Evolutionary conservation across 2,888 invertebrate genomes (phyloP), one percentile per base, ranked within the genome.

Genomic region (Cephus pygmeus): DNA sequence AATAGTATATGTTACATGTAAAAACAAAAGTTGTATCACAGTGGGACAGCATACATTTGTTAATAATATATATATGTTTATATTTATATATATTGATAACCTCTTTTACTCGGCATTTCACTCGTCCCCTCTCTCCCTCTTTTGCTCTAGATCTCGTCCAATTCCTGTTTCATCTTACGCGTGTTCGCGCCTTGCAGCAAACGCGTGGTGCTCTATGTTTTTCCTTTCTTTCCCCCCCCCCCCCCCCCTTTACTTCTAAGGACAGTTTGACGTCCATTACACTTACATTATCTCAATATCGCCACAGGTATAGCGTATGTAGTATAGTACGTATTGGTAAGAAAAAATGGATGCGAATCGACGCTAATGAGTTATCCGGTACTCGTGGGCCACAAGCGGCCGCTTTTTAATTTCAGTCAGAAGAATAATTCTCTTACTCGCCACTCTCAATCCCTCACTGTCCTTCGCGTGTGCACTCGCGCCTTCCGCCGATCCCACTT

Each of bases 11-110:
- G 90, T 87, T 90, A 89, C 90, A 90, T 90, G 90, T 90, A 90
- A 89, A 90, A 91, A 89, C 87, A 89, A 89, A 90, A 90, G 86
- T 90, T 89, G 86, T 91, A 91, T 91, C 91, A 91, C 91, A 91
- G 91, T 91, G 89, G 90, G 90, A 90, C 89, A 91, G 90, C 90
- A 88, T 90, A 90, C 88, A 88, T 89, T 90, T 89, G 84, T 89
- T 86, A 88, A 88, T 88, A 86, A 86, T 88, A 87, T 88, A 40
- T 40, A 40, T 15, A 40, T 12, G 4, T 36, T 36, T 56, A 23
- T 56, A 56, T 56, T 6, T 56, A 56, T 56, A 56, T 56, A 56
- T 56, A 56, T 56, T 56, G 40, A 56, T 15, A 56, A 56, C 40
- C 15, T 56, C 40, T 56, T 23, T 56, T 56, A 23, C 23, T 56